phyloP scores from a whole-genome alignment of 2,113 vertebrate species.

The Herpetotheres cachinnans region DNA sequence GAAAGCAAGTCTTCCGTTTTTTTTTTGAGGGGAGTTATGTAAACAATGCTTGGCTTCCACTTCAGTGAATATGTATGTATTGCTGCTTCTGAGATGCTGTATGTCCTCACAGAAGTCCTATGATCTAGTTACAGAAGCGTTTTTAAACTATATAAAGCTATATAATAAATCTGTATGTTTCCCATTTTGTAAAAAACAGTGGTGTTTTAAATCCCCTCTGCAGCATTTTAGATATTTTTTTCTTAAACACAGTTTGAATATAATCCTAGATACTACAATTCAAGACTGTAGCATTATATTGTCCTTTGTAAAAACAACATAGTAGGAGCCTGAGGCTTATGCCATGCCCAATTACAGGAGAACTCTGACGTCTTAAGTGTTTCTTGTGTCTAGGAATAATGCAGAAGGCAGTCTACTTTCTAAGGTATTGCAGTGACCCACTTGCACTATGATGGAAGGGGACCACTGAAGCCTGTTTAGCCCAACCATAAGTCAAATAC shows the following conservation, averaged over 20 bases:
- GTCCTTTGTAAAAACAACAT: not conserved
- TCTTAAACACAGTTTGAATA: not conserved
- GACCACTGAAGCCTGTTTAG: not conserved
- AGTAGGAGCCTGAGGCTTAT: conserved; percentile 24
- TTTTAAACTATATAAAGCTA: not conserved
- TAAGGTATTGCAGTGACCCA: not conserved
- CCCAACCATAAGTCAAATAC: not conserved
- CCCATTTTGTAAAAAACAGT: not conserved
- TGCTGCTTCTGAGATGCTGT: not conserved
- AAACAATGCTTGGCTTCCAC: not conserved
- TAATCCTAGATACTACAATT: not conserved
- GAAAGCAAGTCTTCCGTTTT: not conserved
- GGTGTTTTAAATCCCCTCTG: not conserved
- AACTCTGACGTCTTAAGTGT: not conserved
- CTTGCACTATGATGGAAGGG: not conserved
- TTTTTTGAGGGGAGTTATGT: not conserved
- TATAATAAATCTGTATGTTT: not conserved
- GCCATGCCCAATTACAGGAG: not conserved
- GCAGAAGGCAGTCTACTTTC: not conserved
- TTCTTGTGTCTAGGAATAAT: not conserved
- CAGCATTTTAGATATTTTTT: not conserved
- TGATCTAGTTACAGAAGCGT: not conserved
- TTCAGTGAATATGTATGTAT: not conserved
- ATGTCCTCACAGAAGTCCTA: not conserved
- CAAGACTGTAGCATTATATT: not conserved